phyloP scores from a whole-genome alignment of 2,888 invertebrate genomes.

The Nomada fabriciana region DNA sequence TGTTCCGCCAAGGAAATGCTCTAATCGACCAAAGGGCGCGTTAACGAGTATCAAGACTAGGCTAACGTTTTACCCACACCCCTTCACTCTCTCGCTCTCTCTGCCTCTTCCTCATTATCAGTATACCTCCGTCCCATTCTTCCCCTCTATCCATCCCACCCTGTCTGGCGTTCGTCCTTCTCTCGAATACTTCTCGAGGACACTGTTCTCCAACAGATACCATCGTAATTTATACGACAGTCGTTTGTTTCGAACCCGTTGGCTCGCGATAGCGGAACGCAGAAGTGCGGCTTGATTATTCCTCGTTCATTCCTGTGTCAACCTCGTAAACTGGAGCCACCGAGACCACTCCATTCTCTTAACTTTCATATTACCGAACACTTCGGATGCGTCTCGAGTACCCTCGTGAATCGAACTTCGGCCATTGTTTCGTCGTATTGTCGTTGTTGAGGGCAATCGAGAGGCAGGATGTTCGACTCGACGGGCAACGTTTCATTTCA shows the following conservation, averaged over 20 bases:
- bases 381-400: slow-evolving; percentile 37
- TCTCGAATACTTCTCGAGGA: slow-evolving; percentile 38
- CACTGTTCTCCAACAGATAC: slow-evolving; percentile 61
- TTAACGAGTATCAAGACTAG: slow-evolving; percentile 66
- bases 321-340: slow-evolving; percentile 28
- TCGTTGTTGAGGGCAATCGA: slow-evolving; percentile 26
- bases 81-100: not conserved
- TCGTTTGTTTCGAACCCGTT: slow-evolving; percentile 71
- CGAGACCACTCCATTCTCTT: slow-evolving; percentile 37
- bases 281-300: slow-evolving; percentile 65
- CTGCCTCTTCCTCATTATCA: not conserved
- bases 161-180: slow-evolving; percentile 4
- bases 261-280: slow-evolving; percentile 58
- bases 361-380: slow-evolving; percentile 54
- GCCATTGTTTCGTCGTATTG: slow-evolving; percentile 37
- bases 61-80: slow-evolving; percentile 28
- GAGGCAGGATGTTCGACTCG: slow-evolving; percentile 22
- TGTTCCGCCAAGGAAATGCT: slow-evolving; percentile 32
- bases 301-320: slow-evolving; percentile 26
- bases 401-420: slow-evolving; percentile 37
- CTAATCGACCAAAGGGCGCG: slow-evolving; percentile 51
- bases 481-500: not conserved
- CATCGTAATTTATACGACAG: slow-evolving; percentile 74
- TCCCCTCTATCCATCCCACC: not conserved
- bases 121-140: not conserved